Conservation (phyloP, 2,888 invertebrate species). For the Latrodectus hesperus region DNA sequence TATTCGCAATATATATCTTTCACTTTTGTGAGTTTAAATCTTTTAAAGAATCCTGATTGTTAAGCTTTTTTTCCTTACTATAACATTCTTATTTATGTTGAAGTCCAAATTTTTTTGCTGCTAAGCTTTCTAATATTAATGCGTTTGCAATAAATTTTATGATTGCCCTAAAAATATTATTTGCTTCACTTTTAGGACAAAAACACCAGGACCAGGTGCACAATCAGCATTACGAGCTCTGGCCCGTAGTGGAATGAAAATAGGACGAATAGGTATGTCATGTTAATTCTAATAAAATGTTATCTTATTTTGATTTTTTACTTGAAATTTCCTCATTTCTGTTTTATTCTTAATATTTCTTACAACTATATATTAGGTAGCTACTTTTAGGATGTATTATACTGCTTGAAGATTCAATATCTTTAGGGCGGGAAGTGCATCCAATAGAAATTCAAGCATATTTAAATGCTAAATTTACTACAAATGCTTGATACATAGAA, state of each 20-base stretch:
- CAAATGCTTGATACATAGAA: not conserved
- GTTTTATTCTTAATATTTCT: not conserved
- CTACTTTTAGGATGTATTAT: not conserved
- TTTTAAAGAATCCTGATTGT: too few species aligned
- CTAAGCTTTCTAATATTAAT: too few species aligned
- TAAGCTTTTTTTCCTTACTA: too few species aligned
- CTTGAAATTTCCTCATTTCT: too few species aligned
- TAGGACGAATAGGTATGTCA: constrained; percentile 89
- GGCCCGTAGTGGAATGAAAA: constrained; percentile 99
- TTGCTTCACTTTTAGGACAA: constrained; percentile 81
- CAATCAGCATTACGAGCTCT: constrained; percentile 96
- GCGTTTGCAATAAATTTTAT: too few species aligned
- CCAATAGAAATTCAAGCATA: not conserved
- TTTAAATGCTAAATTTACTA: not conserved
- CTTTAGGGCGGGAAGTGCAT: not conserved
- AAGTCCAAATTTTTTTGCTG: too few species aligned
- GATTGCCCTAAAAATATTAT: too few species aligned
- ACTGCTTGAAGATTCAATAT: not conserved
- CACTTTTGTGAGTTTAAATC: too few species aligned
- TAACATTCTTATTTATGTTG: too few species aligned
- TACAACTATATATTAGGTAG: too few species aligned
- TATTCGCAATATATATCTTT: too few species aligned
- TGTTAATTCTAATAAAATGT: not conserved
- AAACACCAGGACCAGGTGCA: constrained; percentile 98
- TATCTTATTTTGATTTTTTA: too few species aligned